Evolutionary conservation across 2,797 vertebrate genomes (phyloP), one percentile per base, ranked within the genome.

Genomic region (Sorex maritimensis): DNA sequence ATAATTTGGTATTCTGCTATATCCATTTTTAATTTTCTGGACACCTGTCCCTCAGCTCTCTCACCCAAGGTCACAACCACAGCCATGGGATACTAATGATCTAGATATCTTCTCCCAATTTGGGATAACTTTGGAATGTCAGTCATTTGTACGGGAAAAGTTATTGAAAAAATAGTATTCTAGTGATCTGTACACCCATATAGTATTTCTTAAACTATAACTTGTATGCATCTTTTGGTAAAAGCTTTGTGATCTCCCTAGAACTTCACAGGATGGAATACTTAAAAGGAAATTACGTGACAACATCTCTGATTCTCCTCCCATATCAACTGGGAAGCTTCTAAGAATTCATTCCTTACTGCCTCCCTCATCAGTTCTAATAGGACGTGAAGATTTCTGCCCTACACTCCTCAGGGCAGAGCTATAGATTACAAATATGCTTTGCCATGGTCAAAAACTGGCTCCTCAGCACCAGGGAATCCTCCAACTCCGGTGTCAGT

Each of bases 211-310:
- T 30, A 21, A 68, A 30, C 13, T 23, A n/a, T 10, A 10, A 21
- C 15, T 61, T 61, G 28, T 49, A 38, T 3, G 23, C 41, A 49
- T 65, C 63, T 65, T 61, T 91, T 23, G 46, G 24, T 21, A 6
- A 58, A 58, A 5, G 9, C 26, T 30, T n/a, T 9, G 9, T 77
- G 61, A 17, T 58, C 26, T 34, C 74, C 49, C 21, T 19, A 6
- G 34, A 69, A 69, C 21, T 78, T 49, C 21, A 46, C 34, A 65
- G 55, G 1, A 6, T 26, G 7, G 14, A 3, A 49, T 0, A 7
- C 4, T 7, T 5, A 11, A 34, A 30, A 1, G 1, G 5, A 30
- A 12, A 38, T 71, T 28, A 63, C 46, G 7, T 0, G 0, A 71
- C 28, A 23, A 26, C n/a, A 26, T 58, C 10, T 34, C 72, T 44